phyloP scores from a whole-genome alignment of 2,797 vertebrate species.

The Malacoctenus gilli region DNA sequence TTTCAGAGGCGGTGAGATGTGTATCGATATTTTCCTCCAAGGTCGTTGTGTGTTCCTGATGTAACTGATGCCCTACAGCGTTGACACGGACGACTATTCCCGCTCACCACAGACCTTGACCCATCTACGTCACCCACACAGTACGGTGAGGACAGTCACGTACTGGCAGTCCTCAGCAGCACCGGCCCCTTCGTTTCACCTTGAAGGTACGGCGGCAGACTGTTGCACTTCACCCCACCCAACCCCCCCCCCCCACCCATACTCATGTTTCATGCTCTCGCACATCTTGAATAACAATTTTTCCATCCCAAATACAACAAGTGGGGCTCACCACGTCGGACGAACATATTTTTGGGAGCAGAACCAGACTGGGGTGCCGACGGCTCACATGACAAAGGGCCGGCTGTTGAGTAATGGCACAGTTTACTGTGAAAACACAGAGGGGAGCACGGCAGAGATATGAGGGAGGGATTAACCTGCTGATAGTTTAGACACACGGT shows the following conservation, averaged over 20 bases:
- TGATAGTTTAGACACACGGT: constrained; percentile 3
- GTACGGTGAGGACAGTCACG: constrained; percentile 43
- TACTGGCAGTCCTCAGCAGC: constrained; percentile 13
- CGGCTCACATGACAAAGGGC: constrained; percentile 12
- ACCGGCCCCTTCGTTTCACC: constrained; percentile 42
- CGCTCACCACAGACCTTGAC: constrained; percentile 29
- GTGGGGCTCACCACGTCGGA: constrained; percentile 21
- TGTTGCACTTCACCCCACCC: constrained; percentile 44
- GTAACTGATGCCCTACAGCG: constrained; percentile 10
- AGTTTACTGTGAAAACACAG: constrained; percentile 53
- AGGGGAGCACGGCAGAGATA: neutral
- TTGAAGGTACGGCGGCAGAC: constrained; percentile 36
- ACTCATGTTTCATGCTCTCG: constrained; percentile 58
- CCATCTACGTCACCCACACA: constrained; percentile 17
- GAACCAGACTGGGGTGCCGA: constrained; percentile 20
- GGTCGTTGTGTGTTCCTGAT: constrained; percentile 1
- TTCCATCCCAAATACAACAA: constrained; percentile 51
- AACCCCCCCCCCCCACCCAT: constrained; percentile 6
- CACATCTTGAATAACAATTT: constrained; percentile 53
- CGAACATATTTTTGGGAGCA: constrained; percentile 22
- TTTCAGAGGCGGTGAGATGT: too few species aligned
- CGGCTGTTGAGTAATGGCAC: constrained; percentile 44
- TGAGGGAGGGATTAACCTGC: constrained; percentile 12
- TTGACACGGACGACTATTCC: constrained; percentile 13
- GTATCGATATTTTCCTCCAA: too few species aligned